Evolutionary conservation across 2,113 vertebrate genomes (phyloP).

Genomic region (Rhinopomastus cyanomelas): DNA sequence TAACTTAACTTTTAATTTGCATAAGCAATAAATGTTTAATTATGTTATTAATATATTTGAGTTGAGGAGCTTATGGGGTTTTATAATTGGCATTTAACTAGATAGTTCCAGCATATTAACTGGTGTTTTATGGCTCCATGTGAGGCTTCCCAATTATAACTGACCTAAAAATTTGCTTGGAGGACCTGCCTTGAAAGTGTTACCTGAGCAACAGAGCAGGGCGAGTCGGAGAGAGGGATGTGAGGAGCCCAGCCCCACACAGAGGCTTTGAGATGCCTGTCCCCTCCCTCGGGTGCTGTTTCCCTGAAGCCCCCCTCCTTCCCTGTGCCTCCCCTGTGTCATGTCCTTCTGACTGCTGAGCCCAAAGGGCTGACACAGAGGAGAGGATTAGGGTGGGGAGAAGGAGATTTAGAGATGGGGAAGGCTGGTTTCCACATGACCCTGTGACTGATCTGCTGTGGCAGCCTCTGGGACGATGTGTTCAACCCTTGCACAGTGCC

Average conservation of each 20-base stretch:
- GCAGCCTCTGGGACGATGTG: neutral
- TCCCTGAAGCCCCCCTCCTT: neutral
- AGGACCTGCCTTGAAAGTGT: slow-evolving; percentile 16
- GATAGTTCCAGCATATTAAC: slow-evolving; percentile 74
- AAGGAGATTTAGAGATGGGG: neutral
- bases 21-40: slow-evolving; percentile 78
- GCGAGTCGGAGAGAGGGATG: neutral
- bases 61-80: slow-evolving; percentile 70
- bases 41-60: slow-evolving; percentile 79
- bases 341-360: neutral
- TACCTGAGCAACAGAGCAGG: slow-evolving; percentile 9
- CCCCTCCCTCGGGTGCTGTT: neutral
- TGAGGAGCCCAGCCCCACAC: neutral
- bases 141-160: slow-evolving; percentile 66
- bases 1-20: slow-evolving; percentile 75
- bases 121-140: slow-evolving; percentile 55
- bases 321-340: neutral
- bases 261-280: neutral
- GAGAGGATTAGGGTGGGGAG: neutral
- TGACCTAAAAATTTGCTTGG: slow-evolving; percentile 55
- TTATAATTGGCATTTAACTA: slow-evolving; percentile 81
- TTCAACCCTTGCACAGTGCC: neutral
- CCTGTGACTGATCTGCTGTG: neutral
- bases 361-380: neutral
- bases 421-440: neutral